phyloP scores from a whole-genome alignment of 2,113 vertebrate species.

The Lonchura striata region DNA sequence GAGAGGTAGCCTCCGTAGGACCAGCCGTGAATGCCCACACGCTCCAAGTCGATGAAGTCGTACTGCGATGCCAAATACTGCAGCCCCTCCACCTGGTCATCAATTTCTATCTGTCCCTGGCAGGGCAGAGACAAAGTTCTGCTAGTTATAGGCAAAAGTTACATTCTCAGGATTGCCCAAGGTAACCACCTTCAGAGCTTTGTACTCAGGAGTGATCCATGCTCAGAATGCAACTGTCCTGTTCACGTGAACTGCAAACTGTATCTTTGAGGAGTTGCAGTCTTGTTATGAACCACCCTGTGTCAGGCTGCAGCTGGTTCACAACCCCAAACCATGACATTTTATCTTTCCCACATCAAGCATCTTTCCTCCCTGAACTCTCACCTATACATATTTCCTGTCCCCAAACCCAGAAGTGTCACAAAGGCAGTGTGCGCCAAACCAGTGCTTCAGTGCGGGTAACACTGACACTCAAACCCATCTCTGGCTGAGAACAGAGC shows the following conservation, averaged over 20 bases:
- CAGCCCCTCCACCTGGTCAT: slow-evolving; percentile 82
- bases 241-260: neutral
- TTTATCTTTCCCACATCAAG: neutral
- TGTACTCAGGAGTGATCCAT: neutral
- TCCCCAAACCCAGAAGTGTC: neutral
- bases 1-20: slow-evolving; percentile 85
- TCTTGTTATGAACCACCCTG: neutral
- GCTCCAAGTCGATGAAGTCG: slow-evolving; percentile 81
- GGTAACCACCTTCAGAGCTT: neutral
- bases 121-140: slow-evolving; percentile 1
- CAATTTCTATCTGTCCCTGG: slow-evolving; percentile 83
- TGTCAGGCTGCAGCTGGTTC: neutral
- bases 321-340: neutral
- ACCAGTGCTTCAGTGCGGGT: neutral
- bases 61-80: slow-evolving; percentile 79
- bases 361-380: neutral
- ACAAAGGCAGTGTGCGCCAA: neutral
- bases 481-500: neutral
- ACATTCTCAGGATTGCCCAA: neutral
- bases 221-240: neutral
- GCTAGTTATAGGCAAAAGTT: neutral
- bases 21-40: slow-evolving; percentile 83
- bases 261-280: neutral
- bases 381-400: accelerated
- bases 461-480: neutral